Base-by-base conservation (phyloP, 2,797 vertebrate genomes). In the Kryptopterus vitreolus region DNA sequence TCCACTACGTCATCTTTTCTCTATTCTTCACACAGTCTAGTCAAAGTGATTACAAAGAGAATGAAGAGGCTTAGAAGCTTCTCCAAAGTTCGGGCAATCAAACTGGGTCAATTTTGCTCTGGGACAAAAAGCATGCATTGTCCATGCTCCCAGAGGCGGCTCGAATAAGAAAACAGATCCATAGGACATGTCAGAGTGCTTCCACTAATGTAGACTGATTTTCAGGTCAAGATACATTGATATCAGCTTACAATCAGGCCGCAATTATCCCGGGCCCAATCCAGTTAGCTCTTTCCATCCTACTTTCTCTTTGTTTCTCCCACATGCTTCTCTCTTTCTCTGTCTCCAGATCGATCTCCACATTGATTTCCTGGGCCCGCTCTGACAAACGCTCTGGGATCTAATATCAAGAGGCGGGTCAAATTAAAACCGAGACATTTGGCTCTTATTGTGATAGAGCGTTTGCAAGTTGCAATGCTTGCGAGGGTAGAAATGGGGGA, bases 101-200 rank as follows among this genome's bases (percentile, higher is more conserved):
- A 87, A 88, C 76, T 63, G 59, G 80, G 70, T 82, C 86, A 88
- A 87, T 90, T 90, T 86, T 85, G 87, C 50, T 78, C 70, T 26
- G 76, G 84, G 85, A 76, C 85, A 87, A 87, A 81, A 84, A 84
- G 85, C 81, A 85, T 84, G 81, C 80, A 84, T 90, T 90, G 87
- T 87, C 87, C 87, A 84, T 85, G 79, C 88, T 85, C 46, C 81
- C 87, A 85, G 88, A 84, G 84, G 80, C 66, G 78, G 78, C 71
- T 84, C 88, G 80, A 86, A 89, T 89, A 79, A 84, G 62, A 77
- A 58, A 81, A 77, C 81, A 87, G 85, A 83, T 61, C 58, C 35
- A 48, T 57, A 58, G 24, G 75, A 78, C 55, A 31, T 62, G 46
- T 58, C 57, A 78, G 62, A 69, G 70, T 33, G 29, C 58, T 43